Base-by-base conservation (phyloP, 2,113 vertebrate species). In the Oryzias curvinotus region DNA sequence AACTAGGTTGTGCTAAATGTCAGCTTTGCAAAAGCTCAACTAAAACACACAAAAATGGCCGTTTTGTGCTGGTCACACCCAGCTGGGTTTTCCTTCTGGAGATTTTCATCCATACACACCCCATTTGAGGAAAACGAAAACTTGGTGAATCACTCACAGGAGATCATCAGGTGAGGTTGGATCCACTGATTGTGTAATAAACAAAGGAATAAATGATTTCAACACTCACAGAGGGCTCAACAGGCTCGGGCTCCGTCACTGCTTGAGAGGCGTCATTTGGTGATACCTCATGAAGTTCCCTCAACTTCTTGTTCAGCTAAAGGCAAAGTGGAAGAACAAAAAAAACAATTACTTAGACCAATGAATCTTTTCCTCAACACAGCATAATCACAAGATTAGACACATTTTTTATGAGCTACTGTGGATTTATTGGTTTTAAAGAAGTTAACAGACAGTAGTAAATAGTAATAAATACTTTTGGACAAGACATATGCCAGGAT, bases 261-360 rank as follows among this genome's bases (percentile, higher is more conserved):
- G 82, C 71, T 60, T 86, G 89, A 68, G 88, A 77, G 1, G 90
- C 70, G 49, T 93, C 91, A 44, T 60, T 87, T 5, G 91, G 90
- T 28, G 90, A 86, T 49, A 77, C 88, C 64, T 94, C 93, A 0
- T 83, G 82, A 19, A 71, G 87, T 45, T 94, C 91, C 76, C 89
- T 91, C 25, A 96, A 83, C 77, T 90, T 92, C 66, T 91, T 91
- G 80, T 94, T 92, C 45, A 95, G 86, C 95, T 97, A 70, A 64
- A 18, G 56, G n/a, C 18, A 57, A 14, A 1, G 13, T 15, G 65
- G 52, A 3, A 72, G 21, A 7, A 69, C 4, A 62, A 16, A 64
- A 55, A 10, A 21, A 58, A 17, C 46, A 28, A 1, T 30, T 1
- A 19, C 14, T 25, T 1, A 30, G 5, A 16, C 50, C 0, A 23